phyloP scores from a whole-genome alignment of 2,113 vertebrate species.

The Rhineura floridana region DNA sequence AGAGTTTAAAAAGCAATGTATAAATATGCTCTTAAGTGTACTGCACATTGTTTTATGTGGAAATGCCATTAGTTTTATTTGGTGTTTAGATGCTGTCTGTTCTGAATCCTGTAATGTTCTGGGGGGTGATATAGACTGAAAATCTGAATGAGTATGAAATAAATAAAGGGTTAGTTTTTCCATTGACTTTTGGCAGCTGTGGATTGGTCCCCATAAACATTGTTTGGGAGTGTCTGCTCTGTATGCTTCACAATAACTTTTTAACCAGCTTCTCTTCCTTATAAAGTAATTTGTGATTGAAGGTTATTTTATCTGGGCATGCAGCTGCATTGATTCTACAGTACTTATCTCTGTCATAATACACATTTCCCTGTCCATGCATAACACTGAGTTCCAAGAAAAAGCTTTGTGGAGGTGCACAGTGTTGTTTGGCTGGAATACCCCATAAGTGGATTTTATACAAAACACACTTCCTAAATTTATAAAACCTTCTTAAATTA shows the following conservation, averaged over 20 bases:
- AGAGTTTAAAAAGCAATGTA: not conserved
- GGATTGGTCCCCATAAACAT: conserved; percentile 34
- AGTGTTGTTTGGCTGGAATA: conserved; percentile 10
- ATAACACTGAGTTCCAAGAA: conserved; percentile 23
- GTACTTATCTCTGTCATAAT: not conserved
- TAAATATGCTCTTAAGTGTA: not conserved
- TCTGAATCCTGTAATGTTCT: not conserved
- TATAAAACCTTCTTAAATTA: conserved; percentile 32
- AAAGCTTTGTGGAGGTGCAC: conserved; percentile 1
- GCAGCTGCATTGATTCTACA: not conserved
- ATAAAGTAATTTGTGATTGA: conserved; percentile 27
- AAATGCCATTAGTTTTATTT: not conserved
- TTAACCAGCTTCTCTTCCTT: conserved; percentile 23
- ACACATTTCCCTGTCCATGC: conserved; percentile 8
- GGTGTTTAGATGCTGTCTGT: not conserved
- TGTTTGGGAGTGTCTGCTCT: conserved; percentile 33
- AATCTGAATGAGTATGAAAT: not conserved
- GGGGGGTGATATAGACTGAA: not conserved
- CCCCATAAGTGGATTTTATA: not conserved
- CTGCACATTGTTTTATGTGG: not conserved
- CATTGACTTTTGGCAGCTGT: not conserved
- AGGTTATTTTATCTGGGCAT: conserved; percentile 10
- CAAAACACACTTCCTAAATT: conserved; percentile 15
- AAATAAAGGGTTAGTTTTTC: not conserved
- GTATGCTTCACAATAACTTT: not conserved